phyloP scores from a whole-genome alignment of 2,113 vertebrate species.

The Upupa epops region DNA sequence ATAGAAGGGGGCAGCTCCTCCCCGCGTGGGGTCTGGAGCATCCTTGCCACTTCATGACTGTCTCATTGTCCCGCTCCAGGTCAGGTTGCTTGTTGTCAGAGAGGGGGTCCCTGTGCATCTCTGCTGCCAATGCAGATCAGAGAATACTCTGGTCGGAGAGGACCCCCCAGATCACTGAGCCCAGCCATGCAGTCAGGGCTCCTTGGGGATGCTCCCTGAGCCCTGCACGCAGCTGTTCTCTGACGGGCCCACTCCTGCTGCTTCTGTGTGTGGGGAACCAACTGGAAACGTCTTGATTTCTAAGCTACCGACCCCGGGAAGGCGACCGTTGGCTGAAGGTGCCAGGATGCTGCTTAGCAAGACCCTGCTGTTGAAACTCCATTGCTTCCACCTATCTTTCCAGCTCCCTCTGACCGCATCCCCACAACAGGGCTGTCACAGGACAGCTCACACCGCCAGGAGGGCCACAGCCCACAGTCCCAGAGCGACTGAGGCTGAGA shows the following conservation, averaged over 20 bases:
- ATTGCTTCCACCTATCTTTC: neutral
- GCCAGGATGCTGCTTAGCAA: neutral
- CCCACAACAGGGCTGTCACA: neutral
- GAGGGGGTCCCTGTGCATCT: neutral
- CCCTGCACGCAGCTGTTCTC: neutral
- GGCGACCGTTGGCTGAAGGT: neutral
- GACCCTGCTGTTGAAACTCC: neutral
- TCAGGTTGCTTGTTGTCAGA: rapidly evolving
- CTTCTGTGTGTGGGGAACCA: neutral
- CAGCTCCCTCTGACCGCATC: neutral
- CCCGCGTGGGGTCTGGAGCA: neutral
- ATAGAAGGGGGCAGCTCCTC: neutral
- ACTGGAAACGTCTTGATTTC: neutral
- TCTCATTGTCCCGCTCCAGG: neutral
- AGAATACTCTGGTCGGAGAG: too few relatives aligned
- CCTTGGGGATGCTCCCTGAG: neutral
- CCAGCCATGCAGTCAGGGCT: neutral
- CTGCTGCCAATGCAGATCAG: too few relatives aligned
- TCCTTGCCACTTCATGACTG: neutral
- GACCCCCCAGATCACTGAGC: too few relatives aligned
- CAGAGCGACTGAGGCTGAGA: too few relatives aligned
- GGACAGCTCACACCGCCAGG: neutral
- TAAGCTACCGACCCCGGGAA: neutral
- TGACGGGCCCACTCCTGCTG: neutral
- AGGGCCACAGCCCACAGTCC: neutral